phyloP scores from a whole-genome alignment of 2,888 invertebrate genomes.

The Standfussiana lucernea region DNA sequence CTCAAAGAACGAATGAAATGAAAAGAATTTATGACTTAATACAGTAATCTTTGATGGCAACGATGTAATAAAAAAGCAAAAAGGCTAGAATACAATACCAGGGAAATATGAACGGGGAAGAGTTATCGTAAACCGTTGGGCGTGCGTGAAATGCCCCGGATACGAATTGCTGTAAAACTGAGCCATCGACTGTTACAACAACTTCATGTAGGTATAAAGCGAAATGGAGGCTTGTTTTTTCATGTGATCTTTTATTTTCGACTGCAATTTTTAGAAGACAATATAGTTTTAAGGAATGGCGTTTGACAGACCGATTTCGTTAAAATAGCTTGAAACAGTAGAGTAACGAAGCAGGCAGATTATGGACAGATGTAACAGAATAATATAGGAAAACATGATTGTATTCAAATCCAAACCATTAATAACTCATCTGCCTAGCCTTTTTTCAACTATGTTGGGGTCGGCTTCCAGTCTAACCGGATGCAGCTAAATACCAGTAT shows the following conservation, averaged over 20 bases:
- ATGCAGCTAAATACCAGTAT: too few species aligned
- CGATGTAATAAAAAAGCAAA: conserved; percentile 45
- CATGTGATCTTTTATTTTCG: conserved; percentile 28
- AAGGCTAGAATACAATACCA: conserved; percentile 55
- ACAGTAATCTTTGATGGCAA: conserved; percentile 50
- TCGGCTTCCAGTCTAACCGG: too few species aligned
- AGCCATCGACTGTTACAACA: conserved; percentile 26
- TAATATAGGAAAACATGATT: background rate
- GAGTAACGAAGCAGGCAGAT: background rate
- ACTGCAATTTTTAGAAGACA: conserved; percentile 18
- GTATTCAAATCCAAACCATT: background rate
- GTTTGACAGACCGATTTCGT: conserved; percentile 7
- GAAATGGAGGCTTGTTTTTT: conserved; percentile 22
- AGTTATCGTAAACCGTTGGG: conserved; percentile 51
- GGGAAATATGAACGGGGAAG: conserved; percentile 59
- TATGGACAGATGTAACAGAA: background rate
- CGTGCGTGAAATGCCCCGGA: conserved; percentile 54
- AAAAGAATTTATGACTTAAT: conserved; percentile 60
- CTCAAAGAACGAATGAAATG: conserved; percentile 26
- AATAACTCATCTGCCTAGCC: too few species aligned
- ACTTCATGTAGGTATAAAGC: conserved; percentile 18
- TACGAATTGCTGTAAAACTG: conserved; percentile 52
- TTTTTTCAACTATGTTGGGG: too few species aligned
- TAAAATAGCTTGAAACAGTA: background rate
- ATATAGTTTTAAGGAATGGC: background rate